A percentile compares a stretch with the other conserved stretches of the same genome.
These are phyloP conservation scores for Nasonia oneida DNA, from an alignment of 2,888 invertebrate species.

Conservation along the genomic window DNA sequence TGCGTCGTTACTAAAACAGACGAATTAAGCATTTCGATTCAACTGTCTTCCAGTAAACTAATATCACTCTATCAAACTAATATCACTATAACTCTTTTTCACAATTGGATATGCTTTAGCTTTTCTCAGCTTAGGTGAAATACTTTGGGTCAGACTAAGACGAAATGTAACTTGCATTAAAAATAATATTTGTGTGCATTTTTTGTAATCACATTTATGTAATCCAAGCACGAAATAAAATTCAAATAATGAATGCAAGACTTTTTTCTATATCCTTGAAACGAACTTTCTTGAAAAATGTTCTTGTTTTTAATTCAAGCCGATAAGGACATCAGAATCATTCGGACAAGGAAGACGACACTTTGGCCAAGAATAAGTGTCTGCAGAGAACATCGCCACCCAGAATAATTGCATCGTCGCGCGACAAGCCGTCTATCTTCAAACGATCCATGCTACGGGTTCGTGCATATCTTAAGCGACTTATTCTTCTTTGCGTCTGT, in stretches of 20 bases:
- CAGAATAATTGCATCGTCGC: constrained; percentile 15
- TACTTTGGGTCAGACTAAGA: neutral
- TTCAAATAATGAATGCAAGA: neutral
- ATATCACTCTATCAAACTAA: neutral
- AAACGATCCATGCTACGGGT: constrained; percentile 28
- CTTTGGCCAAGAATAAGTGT: too few relatives aligned
- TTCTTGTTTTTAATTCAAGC: neutral
- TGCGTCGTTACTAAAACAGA: neutral
- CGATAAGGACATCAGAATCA: too few relatives aligned
- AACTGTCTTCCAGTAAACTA: neutral
- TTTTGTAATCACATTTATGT: too few relatives aligned
- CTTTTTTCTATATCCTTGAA: neutral
- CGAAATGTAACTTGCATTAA: too few relatives aligned
- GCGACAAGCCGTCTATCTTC: neutral
- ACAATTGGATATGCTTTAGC: neutral
- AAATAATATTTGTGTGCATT: too few relatives aligned
- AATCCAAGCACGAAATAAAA: too few relatives aligned
- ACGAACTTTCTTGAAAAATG: neutral
- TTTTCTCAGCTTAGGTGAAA: neutral
- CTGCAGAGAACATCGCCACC: neutral
- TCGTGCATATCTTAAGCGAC: constrained; percentile 54
- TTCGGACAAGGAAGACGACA: neutral
- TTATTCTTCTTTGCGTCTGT: neutral
- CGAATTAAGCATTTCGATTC: neutral
- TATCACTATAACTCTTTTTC: neutral